Percentiles rank a stretch among this genome's conserved stretches.
These are phyloP conservation scores for Struthio camelus DNA, from an alignment of 2,113 vertebrate genomes.

Conservation along the genomic window DNA sequence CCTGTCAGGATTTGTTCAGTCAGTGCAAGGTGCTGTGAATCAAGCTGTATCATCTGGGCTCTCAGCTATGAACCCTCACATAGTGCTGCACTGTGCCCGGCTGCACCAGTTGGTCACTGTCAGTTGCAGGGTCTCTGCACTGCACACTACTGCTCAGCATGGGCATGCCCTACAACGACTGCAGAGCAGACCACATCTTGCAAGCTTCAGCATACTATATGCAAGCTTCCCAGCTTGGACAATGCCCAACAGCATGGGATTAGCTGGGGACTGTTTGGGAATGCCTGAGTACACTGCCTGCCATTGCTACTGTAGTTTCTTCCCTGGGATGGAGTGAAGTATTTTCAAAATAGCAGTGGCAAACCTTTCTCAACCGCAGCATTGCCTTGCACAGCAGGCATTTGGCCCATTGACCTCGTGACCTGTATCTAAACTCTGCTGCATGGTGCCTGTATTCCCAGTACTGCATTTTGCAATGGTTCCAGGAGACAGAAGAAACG, in stretches of 20 bases:
- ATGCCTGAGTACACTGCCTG: too few species aligned
- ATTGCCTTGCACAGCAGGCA: not conserved
- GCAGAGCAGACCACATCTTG: too few species aligned
- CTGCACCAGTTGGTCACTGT: accelerated
- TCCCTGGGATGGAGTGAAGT: not conserved
- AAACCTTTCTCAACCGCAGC: not conserved
- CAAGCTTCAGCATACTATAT: not conserved
- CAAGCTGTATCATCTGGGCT: not conserved
- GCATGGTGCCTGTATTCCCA: not conserved
- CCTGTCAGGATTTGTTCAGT: not conserved
- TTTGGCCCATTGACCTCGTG: too few species aligned
- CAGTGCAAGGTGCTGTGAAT: accelerated
- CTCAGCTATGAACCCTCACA: accelerated
- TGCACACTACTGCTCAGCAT: too few species aligned
- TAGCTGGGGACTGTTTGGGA: not conserved
- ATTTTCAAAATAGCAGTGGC: not conserved
- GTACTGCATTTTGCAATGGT: accelerated
- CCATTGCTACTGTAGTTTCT: not conserved
- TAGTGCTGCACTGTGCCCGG: accelerated
- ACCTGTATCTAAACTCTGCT: too few species aligned
- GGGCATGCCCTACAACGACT: too few species aligned
- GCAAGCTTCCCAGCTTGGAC: not conserved
- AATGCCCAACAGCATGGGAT: not conserved
- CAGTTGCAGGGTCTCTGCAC: not conserved
- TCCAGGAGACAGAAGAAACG: not conserved